Evolutionary conservation across 2,888 invertebrate species (phyloP).

Genomic region (Hydriomena furcata): DNA sequence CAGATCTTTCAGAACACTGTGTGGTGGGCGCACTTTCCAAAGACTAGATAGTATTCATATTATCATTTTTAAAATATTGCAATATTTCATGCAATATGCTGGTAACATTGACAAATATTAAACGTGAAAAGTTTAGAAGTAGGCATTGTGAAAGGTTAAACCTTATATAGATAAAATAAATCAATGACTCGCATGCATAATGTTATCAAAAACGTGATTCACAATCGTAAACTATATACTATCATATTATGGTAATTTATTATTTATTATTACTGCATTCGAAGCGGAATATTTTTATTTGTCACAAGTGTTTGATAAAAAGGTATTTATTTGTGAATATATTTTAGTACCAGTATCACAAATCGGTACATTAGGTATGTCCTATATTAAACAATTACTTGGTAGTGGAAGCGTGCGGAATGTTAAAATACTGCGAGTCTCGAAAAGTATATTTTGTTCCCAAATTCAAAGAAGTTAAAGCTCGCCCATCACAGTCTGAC

Average conservation of each 20-base stretch:
- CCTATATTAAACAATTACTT: neutral
- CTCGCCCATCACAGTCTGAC: slow-evolving; percentile 28
- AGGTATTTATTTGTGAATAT: neutral
- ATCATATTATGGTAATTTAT: no score
- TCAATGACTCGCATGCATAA: no score
- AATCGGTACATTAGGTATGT: slow-evolving; percentile 2
- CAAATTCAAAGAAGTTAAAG: slow-evolving; percentile 17
- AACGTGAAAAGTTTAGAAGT: no score
- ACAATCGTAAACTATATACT: neutral
- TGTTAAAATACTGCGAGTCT: slow-evolving; percentile 5
- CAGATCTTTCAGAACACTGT: slow-evolving; percentile 51
- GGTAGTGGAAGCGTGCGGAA: slow-evolving; percentile 9
- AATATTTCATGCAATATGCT: no score
- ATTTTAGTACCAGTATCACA: slow-evolving; percentile 13
- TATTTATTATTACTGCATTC: no score
- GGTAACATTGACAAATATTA: no score
- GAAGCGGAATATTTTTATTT: no score
- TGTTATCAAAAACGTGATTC: neutral
- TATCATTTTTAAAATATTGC: neutral
- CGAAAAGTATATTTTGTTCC: slow-evolving; percentile 7
- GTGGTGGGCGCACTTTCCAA: slow-evolving; percentile 43
- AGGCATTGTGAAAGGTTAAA: no score
- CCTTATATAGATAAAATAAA: no score
- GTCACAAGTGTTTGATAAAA: neutral
- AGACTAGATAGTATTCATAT: slow-evolving; percentile 35